Evolutionary conservation across 2,113 vertebrate species (phyloP).

Genomic region (Tautogolabrus adspersus): DNA sequence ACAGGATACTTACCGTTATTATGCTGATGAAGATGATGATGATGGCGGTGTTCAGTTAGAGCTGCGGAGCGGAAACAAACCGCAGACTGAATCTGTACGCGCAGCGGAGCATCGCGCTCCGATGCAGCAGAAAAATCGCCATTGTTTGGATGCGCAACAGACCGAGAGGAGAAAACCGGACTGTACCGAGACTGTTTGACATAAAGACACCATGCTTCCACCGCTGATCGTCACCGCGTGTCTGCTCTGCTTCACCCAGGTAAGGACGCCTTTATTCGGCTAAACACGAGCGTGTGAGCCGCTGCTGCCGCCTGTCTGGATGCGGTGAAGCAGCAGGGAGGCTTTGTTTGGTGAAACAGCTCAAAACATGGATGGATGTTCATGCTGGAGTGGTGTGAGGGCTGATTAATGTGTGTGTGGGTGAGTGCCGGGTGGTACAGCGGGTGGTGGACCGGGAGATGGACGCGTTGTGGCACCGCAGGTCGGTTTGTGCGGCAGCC

Average conservation of each 20-base stretch:
- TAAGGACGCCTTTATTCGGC: constrained; percentile 47
- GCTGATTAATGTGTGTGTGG: neutral
- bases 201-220: constrained; percentile 53
- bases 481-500: constrained; percentile 37
- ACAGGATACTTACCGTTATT: neutral
- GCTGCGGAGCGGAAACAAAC: neutral
- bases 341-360: constrained; percentile 22
- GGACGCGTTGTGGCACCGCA: constrained; percentile 35
- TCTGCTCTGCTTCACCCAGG: constrained; percentile 67
- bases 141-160: constrained; percentile 83
- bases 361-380: neutral
- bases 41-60: neutral
- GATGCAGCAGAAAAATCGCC: constrained; percentile 76
- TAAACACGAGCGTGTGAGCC: neutral
- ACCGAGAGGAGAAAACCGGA: constrained; percentile 49
- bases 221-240: constrained; percentile 42
- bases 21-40: neutral
- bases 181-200: neutral
- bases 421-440: neutral
- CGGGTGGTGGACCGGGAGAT: neutral
- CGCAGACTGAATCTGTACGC: constrained; percentile 4
- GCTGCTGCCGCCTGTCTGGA: constrained; percentile 31
- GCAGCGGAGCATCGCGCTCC: constrained; percentile 53
- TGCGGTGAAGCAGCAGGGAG: constrained; percentile 1
- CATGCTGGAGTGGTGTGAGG: neutral